Base-by-base conservation (phyloP, 2,113 vertebrate genomes). In the Numida meleagris region DNA sequence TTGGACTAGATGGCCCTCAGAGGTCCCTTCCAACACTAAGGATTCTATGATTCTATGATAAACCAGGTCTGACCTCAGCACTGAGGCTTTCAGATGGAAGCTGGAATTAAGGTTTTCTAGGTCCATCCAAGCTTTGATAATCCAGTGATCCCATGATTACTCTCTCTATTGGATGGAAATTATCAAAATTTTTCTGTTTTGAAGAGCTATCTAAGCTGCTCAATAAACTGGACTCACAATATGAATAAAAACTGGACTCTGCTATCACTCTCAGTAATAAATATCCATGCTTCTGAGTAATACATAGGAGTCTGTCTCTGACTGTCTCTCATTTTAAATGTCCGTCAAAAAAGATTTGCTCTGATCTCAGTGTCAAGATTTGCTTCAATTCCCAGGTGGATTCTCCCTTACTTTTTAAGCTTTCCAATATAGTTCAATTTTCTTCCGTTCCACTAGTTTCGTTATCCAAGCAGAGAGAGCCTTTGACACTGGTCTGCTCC, bases 401-500 rank as follows among this genome's bases (percentile, higher is more conserved):
- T 58, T 62, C 42, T 88, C 42, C 36, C 40, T 61, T 84, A 61
- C 21, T 45, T 62, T 31, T 46, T 70, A 57, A 74, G 0, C 18
- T 51, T 88, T 86, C 24, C 46, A 42, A 12, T 51, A 14, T 2
- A 66, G 7, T 62, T 94, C 75, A 51, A 18, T 40, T 42, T 71
- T 10, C 71, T 93, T 81, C 25, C 19, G 9, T 77, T 86, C 36
- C 31, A 4, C 77, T 1, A 8, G 6, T 24, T 84, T 94, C 45
- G n/a, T 72, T n/a, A 12, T 33, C 8, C 29, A 71, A n/a, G 29
- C 43, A 72, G 9, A 59, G 25, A 59, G 4, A 34, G 4, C 19
- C 19, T 83, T 59, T 0, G 0, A 19, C 29, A 68, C 16, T 40
- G 18, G 16, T 65, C 10, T 77, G 27, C 11, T 86, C 3, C 31